Evolutionary conservation across 2,888 invertebrate species (phyloP).

Genomic region (Kuschelorhynchus macadamiae): DNA sequence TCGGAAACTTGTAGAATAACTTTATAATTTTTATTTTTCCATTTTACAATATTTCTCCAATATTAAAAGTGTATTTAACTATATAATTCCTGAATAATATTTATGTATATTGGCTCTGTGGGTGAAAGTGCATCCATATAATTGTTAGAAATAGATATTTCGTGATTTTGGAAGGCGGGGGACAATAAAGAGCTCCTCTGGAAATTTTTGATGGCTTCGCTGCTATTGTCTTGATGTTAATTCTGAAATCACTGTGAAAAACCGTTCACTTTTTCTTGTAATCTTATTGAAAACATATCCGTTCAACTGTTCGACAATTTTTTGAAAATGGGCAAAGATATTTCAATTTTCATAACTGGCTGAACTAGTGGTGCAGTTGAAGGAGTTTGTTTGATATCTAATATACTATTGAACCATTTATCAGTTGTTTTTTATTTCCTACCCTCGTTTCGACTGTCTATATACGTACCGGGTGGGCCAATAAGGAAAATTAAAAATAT

Average conservation of each 20-base stretch:
- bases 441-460: too few relatives aligned
- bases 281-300: slow-evolving; percentile 56
- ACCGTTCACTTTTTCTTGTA: slow-evolving; percentile 60
- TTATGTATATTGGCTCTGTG: slow-evolving; percentile 66
- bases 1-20: slow-evolving; percentile 55
- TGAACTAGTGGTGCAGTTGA: slow-evolving; percentile 59
- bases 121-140: slow-evolving; percentile 66
- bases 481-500: too few relatives aligned
- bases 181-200: too few relatives aligned
- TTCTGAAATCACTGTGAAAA: slow-evolving; percentile 62
- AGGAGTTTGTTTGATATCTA: slow-evolving; percentile 63
- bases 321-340: slow-evolving; percentile 55
- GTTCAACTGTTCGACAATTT: slow-evolving; percentile 64
- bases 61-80: too few relatives aligned
- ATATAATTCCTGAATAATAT: slow-evolving; percentile 60
- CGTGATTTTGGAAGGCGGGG: slow-evolving; percentile 61
- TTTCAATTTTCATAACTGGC: slow-evolving; percentile 52
- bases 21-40: slow-evolving; percentile 52
- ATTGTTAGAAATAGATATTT: slow-evolving; percentile 60
- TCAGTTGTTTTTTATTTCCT: slow-evolving; percentile 43
- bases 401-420: slow-evolving; percentile 62
- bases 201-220: slow-evolving; percentile 1
- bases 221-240: slow-evolving; percentile 63
- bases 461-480: too few relatives aligned
- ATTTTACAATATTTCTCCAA: slow-evolving; percentile 33